Evolutionary conservation across 2,888 invertebrate species (phyloP), one percentile per base, ranked within the genome.

Genomic region (Diarsia dahlii): DNA sequence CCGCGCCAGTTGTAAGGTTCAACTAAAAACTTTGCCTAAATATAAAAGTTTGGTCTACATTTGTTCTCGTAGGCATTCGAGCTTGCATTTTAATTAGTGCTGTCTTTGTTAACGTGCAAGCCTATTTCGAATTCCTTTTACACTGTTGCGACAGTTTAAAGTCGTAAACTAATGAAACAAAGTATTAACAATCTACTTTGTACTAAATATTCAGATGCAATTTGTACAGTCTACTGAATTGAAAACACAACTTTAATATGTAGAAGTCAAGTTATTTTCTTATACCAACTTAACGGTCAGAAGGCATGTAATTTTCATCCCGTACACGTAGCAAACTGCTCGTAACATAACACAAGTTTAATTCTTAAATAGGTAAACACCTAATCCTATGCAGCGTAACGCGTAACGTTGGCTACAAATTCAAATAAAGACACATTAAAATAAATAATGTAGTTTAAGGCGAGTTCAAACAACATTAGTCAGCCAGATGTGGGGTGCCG

Each of bases 401-500:
- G 76, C 73, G 85, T 81, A 74, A 54, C 71, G 81, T 80, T 74
- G 79, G 68, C 81, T 74, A 84, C 81, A 89, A 89, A 90, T 88
- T 89, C 88, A 90, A 90, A 90, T 90, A 90, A 88, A 90, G 84
- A 88, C 87, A 87, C 82, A 82, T 88, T 88, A 89, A 89, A 90
- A 90, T 89, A 88, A 91, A 90, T 87, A 91, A 89, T 88, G 87
- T 88, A 90, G 89, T 89, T 87, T 74, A 84, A 86, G 86, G 85
- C 71, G 78, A 89, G 88, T 90, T 90, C 89, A 90, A 91, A 90
- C 89, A 90, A 90, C 90, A 90, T 92, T 90, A 89, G 80, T 78
- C 84, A 82, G 81, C 74, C 76, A 76, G 86, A 84, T 81, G 88
- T 85, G 84, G 88, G 82, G 86, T 79, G 88, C 81, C 88, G 89